phyloP scores from a whole-genome alignment of 2,113 vertebrate genomes.

The Tricholaema leucomelas region DNA sequence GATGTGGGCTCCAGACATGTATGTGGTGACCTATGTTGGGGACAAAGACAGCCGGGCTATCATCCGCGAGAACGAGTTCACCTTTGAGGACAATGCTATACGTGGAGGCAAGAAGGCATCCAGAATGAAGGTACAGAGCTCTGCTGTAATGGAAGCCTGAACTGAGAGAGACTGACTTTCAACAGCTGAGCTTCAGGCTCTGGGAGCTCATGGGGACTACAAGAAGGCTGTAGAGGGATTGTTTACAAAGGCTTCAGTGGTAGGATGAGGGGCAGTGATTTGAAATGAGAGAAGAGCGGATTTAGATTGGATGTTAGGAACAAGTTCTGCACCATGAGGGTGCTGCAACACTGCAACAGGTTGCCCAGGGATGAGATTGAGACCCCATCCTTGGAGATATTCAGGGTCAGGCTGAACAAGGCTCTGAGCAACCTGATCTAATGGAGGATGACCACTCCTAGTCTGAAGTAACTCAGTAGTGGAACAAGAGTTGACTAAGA shows the following conservation, averaged over 20 bases:
- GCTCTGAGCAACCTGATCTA: too few relatives aligned
- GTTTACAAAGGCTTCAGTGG: too few relatives aligned
- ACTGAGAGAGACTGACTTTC: neutral
- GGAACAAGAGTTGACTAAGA: neutral
- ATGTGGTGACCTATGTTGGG: slow-evolving; percentile 94
- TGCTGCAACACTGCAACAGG: too few relatives aligned
- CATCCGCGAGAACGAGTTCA: slow-evolving; percentile 96
- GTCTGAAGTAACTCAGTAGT: neutral
- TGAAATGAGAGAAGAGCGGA: too few relatives aligned
- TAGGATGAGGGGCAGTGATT: too few relatives aligned
- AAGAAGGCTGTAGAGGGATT: too few relatives aligned
- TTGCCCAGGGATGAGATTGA: too few relatives aligned
- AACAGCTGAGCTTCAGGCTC: neutral
- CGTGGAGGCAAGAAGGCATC: slow-evolving; percentile 95
- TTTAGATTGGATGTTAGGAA: too few relatives aligned
- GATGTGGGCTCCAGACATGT: slow-evolving; percentile 99
- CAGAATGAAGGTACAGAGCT: slow-evolving; percentile 89
- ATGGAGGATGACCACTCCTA: neutral
- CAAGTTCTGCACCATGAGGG: too few relatives aligned
- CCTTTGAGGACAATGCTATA: slow-evolving; percentile 95
- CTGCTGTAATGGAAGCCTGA: neutral
- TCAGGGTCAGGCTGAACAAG: too few relatives aligned
- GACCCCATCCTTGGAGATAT: too few relatives aligned
- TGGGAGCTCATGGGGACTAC: neutral
- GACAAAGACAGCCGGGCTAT: slow-evolving; percentile 98